phyloP scores from a whole-genome alignment of 35 echinoderm and acorn worm species.

The Stichopus chloronotus region DNA sequence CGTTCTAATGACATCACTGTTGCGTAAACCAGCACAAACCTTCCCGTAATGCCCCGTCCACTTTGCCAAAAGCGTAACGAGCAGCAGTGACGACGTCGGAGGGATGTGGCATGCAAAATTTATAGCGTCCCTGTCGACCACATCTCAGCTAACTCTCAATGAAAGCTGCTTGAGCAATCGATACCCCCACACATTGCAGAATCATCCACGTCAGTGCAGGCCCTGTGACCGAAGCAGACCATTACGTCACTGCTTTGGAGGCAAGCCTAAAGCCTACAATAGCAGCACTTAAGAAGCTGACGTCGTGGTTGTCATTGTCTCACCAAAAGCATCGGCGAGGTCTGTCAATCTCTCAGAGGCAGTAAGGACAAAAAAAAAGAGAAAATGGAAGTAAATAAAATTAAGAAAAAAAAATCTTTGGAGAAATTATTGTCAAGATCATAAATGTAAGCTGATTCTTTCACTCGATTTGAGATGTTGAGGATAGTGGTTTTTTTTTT shows the following conservation, averaged over 20 bases:
- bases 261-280: slow-evolving; percentile 34
- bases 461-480: slow-evolving; percentile 7
- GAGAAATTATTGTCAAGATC: slow-evolving; percentile 21
- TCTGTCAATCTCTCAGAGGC: slow-evolving; percentile 19
- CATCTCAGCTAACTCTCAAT: background rate
- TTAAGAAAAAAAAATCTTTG: background rate
- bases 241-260: slow-evolving; percentile 33
- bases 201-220: slow-evolving; percentile 36
- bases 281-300: slow-evolving; percentile 44
- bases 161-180: slow-evolving; percentile 39
- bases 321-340: too few relatives aligned
- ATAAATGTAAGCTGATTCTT: background rate
- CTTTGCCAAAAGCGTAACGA: slow-evolving; percentile 42
- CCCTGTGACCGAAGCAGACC: slow-evolving; percentile 52
- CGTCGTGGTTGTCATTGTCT: too few relatives aligned
- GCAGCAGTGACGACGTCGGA: slow-evolving; percentile 14
- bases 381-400: background rate
- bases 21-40: slow-evolving; percentile 29
- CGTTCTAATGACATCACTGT: slow-evolving; percentile 34
- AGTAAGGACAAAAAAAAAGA: background rate
- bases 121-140: slow-evolving; percentile 46
- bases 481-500: background rate
- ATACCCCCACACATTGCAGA: slow-evolving; percentile 9
- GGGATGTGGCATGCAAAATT: background rate
- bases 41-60: slow-evolving; percentile 38